A percentile compares a stretch with the other conserved stretches of the same genome.
phyloP scores from a whole-genome alignment of 1,140 invertebrate species.

The roundworm (Caenorhabditis elegans) region WBcel235 BX284605.5:11499001-11499500 shows the following conservation, averaged over 20 bases:
- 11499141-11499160: background rate
- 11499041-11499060: no score
- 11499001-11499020: no score
- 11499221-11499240: no score
- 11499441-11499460: conserved; percentile 17
- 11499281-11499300: background rate
- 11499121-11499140: background rate
- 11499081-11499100: background rate
- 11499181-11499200: background rate
- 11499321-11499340: background rate
- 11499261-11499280: background rate
- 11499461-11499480: conserved; percentile 31
- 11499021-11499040: no score
- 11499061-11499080: no score
- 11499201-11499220: background rate
- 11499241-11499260: background rate
- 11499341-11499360: background rate
- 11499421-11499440: conserved; percentile 1
- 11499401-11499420: background rate
- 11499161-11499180: background rate
- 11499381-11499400: background rate
- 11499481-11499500: conserved; percentile 21
- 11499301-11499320: background rate
- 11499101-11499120: background rate
- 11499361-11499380: background rate